Percentiles rank a stretch among this genome's conserved stretches.
phyloP scores from a whole-genome alignment of 2,888 invertebrate genomes.

The Lysandra bellargus region DNA sequence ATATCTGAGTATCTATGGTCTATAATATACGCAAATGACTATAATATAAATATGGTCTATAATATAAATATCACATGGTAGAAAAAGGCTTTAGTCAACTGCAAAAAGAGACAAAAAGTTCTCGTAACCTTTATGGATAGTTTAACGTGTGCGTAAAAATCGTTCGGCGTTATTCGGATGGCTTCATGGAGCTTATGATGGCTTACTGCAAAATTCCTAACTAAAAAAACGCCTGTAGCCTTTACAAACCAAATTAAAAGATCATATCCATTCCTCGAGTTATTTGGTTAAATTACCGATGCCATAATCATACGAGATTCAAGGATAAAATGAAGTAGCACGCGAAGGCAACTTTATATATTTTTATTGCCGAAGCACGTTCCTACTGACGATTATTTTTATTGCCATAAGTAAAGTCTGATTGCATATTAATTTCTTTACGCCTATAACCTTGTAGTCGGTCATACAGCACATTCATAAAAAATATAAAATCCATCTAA shows the following conservation, averaged over 20 bases:
- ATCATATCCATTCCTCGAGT: neutral
- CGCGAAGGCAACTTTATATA: constrained; percentile 14
- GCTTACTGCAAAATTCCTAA: too few species aligned
- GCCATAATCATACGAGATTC: neutral
- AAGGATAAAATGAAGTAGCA: constrained; percentile 23
- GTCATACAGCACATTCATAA: neutral
- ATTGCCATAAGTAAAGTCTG: neutral
- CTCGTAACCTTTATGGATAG: too few species aligned
- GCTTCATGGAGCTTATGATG: too few species aligned
- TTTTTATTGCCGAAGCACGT: constrained; percentile 13
- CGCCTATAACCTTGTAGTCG: constrained; percentile 2
- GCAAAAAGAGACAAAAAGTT: too few species aligned
- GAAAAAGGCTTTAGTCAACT: too few species aligned
- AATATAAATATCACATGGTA: too few species aligned
- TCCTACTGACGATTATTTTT: neutral
- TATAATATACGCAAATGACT: too few species aligned
- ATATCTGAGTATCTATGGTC: too few species aligned
- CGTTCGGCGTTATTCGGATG: too few species aligned
- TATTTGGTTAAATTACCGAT: neutral
- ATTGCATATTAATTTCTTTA: constrained; percentile 21
- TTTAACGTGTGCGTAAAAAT: too few species aligned
- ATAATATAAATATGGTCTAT: too few species aligned
- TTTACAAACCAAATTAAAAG: neutral
- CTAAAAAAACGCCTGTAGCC: neutral
- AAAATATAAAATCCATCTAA: neutral